Evolutionary conservation across 2,888 invertebrate species (phyloP).

Genomic region (Amiota communis): DNA sequence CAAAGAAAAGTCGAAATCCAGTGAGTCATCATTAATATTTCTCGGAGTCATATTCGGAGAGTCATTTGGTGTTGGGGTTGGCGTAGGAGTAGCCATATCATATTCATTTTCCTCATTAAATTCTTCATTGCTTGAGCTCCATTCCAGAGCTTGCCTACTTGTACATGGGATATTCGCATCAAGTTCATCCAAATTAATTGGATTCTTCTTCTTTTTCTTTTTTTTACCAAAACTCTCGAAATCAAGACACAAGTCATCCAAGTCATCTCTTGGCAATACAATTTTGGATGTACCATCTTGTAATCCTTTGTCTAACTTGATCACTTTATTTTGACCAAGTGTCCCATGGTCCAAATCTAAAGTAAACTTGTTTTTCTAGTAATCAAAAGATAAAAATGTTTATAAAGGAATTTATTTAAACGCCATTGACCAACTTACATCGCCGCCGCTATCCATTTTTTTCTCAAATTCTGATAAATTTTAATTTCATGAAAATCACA

Average conservation of each 20-base stretch:
- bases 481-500: no score
- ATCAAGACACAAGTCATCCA: conserved; percentile 84
- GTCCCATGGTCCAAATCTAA: conserved; percentile 87
- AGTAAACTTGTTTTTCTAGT: conserved; percentile 92
- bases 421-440: neutral
- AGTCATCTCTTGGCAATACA: no score
- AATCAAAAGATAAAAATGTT: conserved; percentile 74
- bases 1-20: no score
- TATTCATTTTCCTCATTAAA: neutral
- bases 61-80: no score
- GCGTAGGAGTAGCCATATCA: neutral
- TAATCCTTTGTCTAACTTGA: no score
- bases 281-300: conserved; percentile 69
- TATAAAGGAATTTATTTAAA: neutral
- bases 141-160: neutral
- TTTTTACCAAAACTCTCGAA: conserved; percentile 90
- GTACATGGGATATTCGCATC: conserved; percentile 81
- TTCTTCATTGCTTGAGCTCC: no score
- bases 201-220: conserved; percentile 94
- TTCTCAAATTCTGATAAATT: neutral
- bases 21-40: no score
- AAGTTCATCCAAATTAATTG: conserved; percentile 89
- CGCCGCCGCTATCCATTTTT: neutral
- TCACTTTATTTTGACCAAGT: no score
- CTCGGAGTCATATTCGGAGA: no score